Base-by-base conservation (phyloP, 2,888 invertebrate species). In the Diaperis boleti region DNA sequence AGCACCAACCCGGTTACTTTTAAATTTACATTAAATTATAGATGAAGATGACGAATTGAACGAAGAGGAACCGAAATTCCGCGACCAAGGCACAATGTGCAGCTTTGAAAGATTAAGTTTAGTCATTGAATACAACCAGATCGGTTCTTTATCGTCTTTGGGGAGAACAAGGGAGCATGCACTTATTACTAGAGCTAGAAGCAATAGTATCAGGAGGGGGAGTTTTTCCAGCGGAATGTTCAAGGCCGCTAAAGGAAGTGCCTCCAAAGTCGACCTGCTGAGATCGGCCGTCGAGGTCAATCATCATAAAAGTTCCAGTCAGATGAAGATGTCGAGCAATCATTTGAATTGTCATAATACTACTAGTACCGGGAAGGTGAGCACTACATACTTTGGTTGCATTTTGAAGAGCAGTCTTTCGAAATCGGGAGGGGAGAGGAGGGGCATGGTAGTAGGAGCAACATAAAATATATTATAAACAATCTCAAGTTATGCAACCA, bases 81-180 rank as follows among this genome's bases (percentile, higher is more conserved):
- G 88, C 73, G 90, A 90, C 70, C 88, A 88, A 41, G 86, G 86
- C 49, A 90, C 90, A 0, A 88, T 88, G 83, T 86, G 90, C 74
- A 91, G 90, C 35, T 79, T 89, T 63, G 91, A 92, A 78, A 82
- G 92, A 37, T 79, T 92, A 41, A 90, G 90, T 76, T 85, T 92
- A 71, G 88, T 91, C 82, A 89, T 90, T 2, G 86, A 91, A 70
- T 91, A 87, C 78, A 92, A 92, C 77, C 91, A 90, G 68, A 85
- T 91, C 59, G 91, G 92, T 41, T 91, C 91, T 20, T 79, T 92
- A 44, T 87, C 90, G 65, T 92, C 91, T 0, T 76, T 92, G 69
- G 89, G 90, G 0, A 82, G 89, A 72, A 86, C 86, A 42, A 69
- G 66, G 31, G 69, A 74, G 18, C 62, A 65, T 26, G 42, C 67